phyloP scores from a whole-genome alignment of 2,113 vertebrate species.

The Tyrannus savana region DNA sequence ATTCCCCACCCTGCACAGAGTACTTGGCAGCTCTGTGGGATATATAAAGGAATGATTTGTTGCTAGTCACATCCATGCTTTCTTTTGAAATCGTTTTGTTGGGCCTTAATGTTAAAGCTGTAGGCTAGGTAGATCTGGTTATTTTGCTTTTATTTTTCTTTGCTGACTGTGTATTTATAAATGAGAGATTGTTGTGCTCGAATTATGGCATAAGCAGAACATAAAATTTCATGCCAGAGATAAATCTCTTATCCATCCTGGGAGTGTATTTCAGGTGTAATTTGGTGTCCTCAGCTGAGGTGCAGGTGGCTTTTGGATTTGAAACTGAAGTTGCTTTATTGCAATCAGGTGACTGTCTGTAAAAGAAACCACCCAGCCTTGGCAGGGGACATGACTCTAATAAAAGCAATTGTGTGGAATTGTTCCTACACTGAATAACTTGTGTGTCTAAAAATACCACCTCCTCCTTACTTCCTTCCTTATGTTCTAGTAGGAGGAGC shows the following conservation, averaged over 20 bases:
- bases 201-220: not conserved
- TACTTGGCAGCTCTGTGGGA: not conserved
- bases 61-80: not conserved
- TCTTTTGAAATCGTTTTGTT: not conserved
- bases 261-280: not conserved
- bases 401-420: constrained; percentile 10
- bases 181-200: not conserved
- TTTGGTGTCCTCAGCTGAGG: not conserved
- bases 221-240: not conserved
- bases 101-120: not conserved
- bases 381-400: not conserved
- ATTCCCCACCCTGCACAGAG: not conserved
- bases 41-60: not conserved
- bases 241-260: not conserved
- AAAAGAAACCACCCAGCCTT: not conserved
- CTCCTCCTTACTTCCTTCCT: not conserved
- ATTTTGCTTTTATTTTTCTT: not conserved
- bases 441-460: not conserved
- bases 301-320: not conserved
- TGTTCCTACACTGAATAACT: constrained; percentile 11
- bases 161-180: not conserved
- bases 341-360: not conserved
- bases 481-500: not conserved
- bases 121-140: not conserved
- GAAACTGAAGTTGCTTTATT: not conserved